These are phyloP conservation scores for Lota lota DNA, from an alignment of 2,113 vertebrate genomes.

Conservation along the genomic window DNA sequence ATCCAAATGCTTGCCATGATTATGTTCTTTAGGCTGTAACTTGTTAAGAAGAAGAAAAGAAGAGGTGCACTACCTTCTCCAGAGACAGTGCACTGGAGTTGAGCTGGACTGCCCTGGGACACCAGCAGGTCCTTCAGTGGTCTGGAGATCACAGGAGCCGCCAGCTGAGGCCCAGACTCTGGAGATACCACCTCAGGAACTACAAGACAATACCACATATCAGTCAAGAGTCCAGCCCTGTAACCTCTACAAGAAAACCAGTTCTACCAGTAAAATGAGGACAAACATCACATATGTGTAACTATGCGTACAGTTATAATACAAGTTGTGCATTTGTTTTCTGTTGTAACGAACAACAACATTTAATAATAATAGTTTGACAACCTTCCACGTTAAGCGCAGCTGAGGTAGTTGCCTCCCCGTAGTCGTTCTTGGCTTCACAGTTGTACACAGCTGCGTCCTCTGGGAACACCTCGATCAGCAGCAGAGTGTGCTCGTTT, in stretches of 20 bases:
- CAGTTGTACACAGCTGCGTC: slow-evolving; percentile 85
- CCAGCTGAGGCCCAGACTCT: slow-evolving; percentile 73
- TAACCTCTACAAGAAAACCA: neutral
- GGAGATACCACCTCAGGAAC: slow-evolving; percentile 87
- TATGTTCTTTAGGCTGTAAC: slow-evolving; percentile 24
- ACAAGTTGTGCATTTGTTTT: neutral
- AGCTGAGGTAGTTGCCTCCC: slow-evolving; percentile 83
- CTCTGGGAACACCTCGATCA: slow-evolving; percentile 88
- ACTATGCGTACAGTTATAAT: neutral
- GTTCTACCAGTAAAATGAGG: neutral
- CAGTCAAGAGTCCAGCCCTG: no score
- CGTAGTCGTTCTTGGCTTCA: slow-evolving; percentile 86
- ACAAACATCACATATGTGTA: neutral
- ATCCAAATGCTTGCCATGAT: no score
- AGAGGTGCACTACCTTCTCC: slow-evolving; percentile 80
- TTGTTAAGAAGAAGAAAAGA: neutral
- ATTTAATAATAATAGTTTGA: neutral
- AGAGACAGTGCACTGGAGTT: slow-evolving; percentile 85
- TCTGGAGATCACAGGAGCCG: slow-evolving; percentile 79
- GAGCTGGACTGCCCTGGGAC: slow-evolving; percentile 78
- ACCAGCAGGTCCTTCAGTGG: slow-evolving; percentile 78
- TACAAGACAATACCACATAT: slow-evolving; percentile 42
- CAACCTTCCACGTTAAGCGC: slow-evolving; percentile 86
- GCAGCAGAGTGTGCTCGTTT: slow-evolving; percentile 84
- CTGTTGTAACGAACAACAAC: neutral